Evolutionary conservation across 1,140 invertebrate species (phyloP).

Genomic region (Cyphomyrmex costatus): DNA sequence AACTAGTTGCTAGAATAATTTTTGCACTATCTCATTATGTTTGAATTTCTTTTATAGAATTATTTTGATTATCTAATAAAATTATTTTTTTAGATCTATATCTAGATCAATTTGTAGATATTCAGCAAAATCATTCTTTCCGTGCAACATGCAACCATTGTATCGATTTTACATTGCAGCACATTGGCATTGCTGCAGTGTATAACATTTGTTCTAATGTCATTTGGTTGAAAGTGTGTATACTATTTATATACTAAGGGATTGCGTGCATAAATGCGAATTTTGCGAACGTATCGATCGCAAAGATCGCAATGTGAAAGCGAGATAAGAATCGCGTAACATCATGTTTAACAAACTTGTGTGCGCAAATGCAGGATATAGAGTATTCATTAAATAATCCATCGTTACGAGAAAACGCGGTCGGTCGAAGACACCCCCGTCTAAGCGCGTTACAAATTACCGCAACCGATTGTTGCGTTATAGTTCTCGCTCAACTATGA

Average conservation of each 20-base stretch:
- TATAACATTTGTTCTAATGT: constrained; percentile 4
- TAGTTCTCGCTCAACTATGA: constrained; percentile 25
- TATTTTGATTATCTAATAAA: too few relatives aligned
- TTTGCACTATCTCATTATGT: too few relatives aligned
- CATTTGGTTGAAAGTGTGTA: neutral
- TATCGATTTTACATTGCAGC: constrained; percentile 41
- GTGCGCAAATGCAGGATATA: neutral
- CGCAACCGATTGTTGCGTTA: constrained; percentile 21
- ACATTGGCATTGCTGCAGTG: constrained; percentile 7
- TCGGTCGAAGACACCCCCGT: constrained; percentile 9
- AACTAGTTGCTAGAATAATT: too few relatives aligned
- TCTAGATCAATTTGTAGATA: too few relatives aligned
- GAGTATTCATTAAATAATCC: constrained; percentile 14
- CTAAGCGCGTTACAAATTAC: constrained; percentile 49
- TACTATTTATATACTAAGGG: neutral
- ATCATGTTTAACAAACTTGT: neutral
- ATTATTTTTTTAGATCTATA: too few relatives aligned
- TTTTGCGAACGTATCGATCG: constrained; percentile 43
- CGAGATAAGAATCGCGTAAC: constrained; percentile 16
- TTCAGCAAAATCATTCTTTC: too few relatives aligned
- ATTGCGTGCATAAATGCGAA: constrained; percentile 2
- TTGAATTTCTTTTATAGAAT: too few relatives aligned
- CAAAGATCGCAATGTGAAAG: constrained; percentile 21
- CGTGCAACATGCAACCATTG: neutral
- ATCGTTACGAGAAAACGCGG: constrained; percentile 6